Conservation (phyloP, 2,113 vertebrate species). For the Rana temporaria region DNA sequence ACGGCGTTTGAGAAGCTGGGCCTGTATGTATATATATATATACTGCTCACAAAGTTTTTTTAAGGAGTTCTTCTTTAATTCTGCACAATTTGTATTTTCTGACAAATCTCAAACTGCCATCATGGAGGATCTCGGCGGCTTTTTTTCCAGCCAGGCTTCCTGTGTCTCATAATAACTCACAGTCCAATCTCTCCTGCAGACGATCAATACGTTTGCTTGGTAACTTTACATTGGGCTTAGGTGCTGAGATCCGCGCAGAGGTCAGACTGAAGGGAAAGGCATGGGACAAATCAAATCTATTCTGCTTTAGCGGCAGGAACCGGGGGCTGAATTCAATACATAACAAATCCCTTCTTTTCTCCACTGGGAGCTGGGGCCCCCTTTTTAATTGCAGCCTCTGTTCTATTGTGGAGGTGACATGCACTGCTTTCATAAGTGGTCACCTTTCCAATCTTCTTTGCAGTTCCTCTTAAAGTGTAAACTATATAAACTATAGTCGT, state of each 20-base stretch:
- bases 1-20: too few species aligned
- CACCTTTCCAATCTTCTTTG: background rate
- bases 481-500: too few species aligned
- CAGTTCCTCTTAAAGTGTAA: background rate
- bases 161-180: slow-evolving; percentile 17
- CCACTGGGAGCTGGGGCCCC: slow-evolving; percentile 68
- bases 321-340: slow-evolving; percentile 72
- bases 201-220: slow-evolving; percentile 66
- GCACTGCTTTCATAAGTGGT: slow-evolving; percentile 21
- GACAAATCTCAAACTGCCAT: background rate
- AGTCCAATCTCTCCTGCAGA: slow-evolving; percentile 47
- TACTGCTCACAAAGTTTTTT: too few species aligned
- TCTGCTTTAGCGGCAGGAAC: slow-evolving; percentile 60
- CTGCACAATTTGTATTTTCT: background rate
- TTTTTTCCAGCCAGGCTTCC: background rate
- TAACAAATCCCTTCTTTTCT: slow-evolving; percentile 73
- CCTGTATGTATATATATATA: too few species aligned
- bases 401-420: background rate
- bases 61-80: too few species aligned
- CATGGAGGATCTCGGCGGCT: background rate
- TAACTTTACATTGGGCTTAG: slow-evolving; percentile 65
- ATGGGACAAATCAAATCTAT: slow-evolving; percentile 66
- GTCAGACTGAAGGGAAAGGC: slow-evolving; percentile 64
- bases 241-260: slow-evolving; percentile 61
- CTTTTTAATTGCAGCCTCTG: slow-evolving; percentile 69